phyloP scores from a whole-genome alignment of 2,797 vertebrate species.

The Margarornis squamiger region DNA sequence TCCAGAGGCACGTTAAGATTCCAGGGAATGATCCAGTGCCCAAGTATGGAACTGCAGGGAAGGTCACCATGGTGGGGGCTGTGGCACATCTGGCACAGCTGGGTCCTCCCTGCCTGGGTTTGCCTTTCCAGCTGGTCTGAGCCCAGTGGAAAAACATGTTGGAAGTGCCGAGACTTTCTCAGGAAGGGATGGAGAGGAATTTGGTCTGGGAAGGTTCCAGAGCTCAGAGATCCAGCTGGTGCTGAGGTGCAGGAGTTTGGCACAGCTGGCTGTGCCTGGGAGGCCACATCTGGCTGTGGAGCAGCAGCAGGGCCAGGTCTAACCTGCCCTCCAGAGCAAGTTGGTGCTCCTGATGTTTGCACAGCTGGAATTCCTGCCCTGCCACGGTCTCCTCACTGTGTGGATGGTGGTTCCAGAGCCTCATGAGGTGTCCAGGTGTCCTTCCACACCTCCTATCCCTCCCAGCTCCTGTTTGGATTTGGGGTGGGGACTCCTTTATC shows the following conservation, averaged over 20 bases:
- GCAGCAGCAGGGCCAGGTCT: background rate
- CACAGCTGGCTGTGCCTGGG: too few relatives aligned
- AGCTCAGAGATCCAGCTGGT: background rate
- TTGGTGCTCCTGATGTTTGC: background rate
- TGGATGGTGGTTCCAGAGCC: background rate
- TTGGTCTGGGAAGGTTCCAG: too few relatives aligned
- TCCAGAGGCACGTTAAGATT: background rate
- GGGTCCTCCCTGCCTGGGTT: too few relatives aligned
- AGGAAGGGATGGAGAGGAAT: too few relatives aligned
- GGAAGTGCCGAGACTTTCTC: too few relatives aligned
- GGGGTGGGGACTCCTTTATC: background rate
- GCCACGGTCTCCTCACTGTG: fast-evolving
- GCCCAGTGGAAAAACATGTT: too few relatives aligned
- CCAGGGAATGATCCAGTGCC: background rate
- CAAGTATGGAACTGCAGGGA: background rate
- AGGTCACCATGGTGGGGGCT: background rate
- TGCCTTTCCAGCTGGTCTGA: too few relatives aligned
- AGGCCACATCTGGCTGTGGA: background rate
- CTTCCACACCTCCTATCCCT: background rate
- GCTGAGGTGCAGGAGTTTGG: background rate
- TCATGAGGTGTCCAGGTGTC: fast-evolving
- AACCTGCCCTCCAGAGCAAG: background rate
- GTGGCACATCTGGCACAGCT: background rate
- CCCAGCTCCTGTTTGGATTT: background rate
- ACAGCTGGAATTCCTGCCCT: background rate